Evolutionary conservation across 1,140 invertebrate species (phyloP).

Genomic region (Sycophila sp.): DNA sequence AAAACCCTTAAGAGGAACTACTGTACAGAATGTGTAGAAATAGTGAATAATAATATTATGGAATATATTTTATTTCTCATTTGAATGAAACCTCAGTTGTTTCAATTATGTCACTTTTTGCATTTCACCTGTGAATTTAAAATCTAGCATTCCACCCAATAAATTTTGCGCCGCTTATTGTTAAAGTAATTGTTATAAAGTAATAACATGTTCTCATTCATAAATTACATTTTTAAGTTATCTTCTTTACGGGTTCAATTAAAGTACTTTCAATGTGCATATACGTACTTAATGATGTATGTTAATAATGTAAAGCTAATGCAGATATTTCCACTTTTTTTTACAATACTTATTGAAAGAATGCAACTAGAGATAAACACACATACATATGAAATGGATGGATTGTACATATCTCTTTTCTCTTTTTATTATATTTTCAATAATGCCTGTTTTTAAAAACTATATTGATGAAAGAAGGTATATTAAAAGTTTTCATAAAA

Average conservation of each 20-base stretch:
- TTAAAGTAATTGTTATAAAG: slow-evolving; percentile 7
- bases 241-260: slow-evolving; percentile 19
- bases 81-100: slow-evolving; percentile 64
- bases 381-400: slow-evolving; percentile 6
- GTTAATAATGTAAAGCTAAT: slow-evolving; percentile 4
- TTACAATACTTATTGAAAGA: slow-evolving; percentile 1
- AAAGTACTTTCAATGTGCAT: slow-evolving; percentile 36
- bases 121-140: slow-evolving; percentile 44
- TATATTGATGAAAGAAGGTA: background rate
- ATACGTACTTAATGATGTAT: slow-evolving; percentile 32
- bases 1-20: slow-evolving; percentile 67
- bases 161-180: slow-evolving; percentile 37
- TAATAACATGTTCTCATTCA: slow-evolving; percentile 7
- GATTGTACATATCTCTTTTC: slow-evolving; percentile 29
- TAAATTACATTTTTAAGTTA: slow-evolving; percentile 9
- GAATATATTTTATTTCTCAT: slow-evolving; percentile 69
- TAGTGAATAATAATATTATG: slow-evolving; percentile 69
- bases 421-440: slow-evolving; percentile 41
- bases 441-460: slow-evolving; percentile 11
- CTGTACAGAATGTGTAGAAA: slow-evolving; percentile 69
- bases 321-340: slow-evolving; percentile 20
- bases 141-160: slow-evolving; percentile 55
- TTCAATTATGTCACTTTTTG: slow-evolving; percentile 45
- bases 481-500: slow-evolving; percentile 11
- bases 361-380: slow-evolving; percentile 12